phyloP scores from a whole-genome alignment of 2,113 vertebrate species.

The Epinephelus moara region DNA sequence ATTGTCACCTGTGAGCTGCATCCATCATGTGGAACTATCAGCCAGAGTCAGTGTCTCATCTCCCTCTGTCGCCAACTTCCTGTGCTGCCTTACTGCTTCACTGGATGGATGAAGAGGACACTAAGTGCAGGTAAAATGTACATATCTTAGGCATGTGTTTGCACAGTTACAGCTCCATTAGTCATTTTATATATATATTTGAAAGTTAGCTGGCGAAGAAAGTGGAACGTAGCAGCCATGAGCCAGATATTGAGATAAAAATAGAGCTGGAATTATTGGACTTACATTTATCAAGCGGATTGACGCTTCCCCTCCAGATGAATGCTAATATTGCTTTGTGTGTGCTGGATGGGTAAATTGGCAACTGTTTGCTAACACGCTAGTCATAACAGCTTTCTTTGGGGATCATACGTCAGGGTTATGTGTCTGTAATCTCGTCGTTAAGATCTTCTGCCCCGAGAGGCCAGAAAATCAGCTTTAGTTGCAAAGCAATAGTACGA shows the following conservation, averaged over 20 bases:
- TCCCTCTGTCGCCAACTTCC: slow-evolving; percentile 26
- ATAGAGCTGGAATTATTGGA: not conserved
- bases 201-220: not conserved
- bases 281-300: not conserved
- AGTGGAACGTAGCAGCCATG: not conserved
- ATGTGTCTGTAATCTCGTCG: not conserved
- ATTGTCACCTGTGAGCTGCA: slow-evolving; percentile 67
- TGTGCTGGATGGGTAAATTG: not conserved
- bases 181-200: not conserved
- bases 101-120: slow-evolving; percentile 1
- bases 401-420: not conserved
- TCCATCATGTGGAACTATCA: slow-evolving; percentile 71
- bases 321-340: not conserved
- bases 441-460: not conserved
- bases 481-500: not conserved
- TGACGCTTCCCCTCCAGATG: not conserved
- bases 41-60: slow-evolving; percentile 62
- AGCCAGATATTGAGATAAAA: not conserved
- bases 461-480: not conserved
- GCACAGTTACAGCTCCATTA: not conserved
- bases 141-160: not conserved
- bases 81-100: slow-evolving; percentile 29
- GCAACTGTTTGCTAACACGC: not conserved
- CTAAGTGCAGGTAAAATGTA: slow-evolving; percentile 13
- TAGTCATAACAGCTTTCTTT: not conserved